Percentiles rank a stretch among this genome's conserved stretches.
Evolutionary conservation across 2,797 vertebrate genomes (phyloP).

Genomic region (Sebastes vulpes): DNA sequence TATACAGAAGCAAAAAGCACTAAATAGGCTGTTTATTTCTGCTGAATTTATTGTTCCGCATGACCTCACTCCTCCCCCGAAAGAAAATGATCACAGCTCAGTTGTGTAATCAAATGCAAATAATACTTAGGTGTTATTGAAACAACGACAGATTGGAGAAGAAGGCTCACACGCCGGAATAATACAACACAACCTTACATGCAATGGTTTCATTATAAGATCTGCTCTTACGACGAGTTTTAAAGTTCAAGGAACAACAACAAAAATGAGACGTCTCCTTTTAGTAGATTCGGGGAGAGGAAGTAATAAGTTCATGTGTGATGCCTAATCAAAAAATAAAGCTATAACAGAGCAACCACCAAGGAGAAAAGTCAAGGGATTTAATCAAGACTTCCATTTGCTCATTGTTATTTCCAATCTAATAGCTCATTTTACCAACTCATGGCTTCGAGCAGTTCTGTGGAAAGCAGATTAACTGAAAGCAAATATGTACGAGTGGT

Average conservation of each 20-base stretch:
- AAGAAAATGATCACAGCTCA: slow-evolving; percentile 36
- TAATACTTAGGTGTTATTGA: slow-evolving; percentile 22
- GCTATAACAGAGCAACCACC: background rate
- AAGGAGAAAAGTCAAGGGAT: slow-evolving; percentile 23
- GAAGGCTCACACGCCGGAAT: background rate
- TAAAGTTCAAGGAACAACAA: background rate
- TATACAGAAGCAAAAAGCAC: slow-evolving; percentile 35
- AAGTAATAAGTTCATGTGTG: background rate
- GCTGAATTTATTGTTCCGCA: slow-evolving; percentile 55
- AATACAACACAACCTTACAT: background rate
- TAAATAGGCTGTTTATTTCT: slow-evolving; percentile 59
- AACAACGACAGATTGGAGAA: slow-evolving; percentile 1
- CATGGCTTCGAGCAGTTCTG: slow-evolving; percentile 34
- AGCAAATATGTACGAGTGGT: slow-evolving; percentile 59
- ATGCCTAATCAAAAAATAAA: slow-evolving; percentile 28
- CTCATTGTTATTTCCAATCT: slow-evolving; percentile 47
- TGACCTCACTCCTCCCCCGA: slow-evolving; percentile 33
- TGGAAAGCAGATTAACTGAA: slow-evolving; percentile 68
- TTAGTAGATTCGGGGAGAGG: background rate
- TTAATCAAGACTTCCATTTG: slow-evolving; percentile 52
- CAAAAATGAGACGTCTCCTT: background rate
- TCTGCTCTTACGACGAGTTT: background rate
- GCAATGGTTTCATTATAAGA: background rate
- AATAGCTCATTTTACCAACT: slow-evolving; percentile 56
- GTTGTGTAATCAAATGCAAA: slow-evolving; percentile 59